Percentiles rank a stretch among this genome's conserved stretches.
phyloP scores from a whole-genome alignment of 2,888 invertebrate genomes.

The Prosapia bicincta region DNA sequence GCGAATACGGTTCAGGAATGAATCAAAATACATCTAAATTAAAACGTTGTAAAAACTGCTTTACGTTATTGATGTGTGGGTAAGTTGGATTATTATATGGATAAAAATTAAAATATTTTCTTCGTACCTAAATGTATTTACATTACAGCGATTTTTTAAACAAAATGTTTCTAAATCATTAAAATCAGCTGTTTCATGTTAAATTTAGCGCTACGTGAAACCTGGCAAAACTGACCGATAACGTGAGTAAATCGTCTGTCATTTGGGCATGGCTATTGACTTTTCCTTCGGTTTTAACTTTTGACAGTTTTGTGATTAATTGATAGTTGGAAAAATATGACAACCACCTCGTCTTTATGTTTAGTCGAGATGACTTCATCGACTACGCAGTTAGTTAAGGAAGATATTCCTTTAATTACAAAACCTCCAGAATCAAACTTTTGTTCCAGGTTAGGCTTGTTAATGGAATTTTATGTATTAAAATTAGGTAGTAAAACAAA shows the following conservation, averaged over 20 bases:
- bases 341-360: slow-evolving; percentile 40
- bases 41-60: slow-evolving; percentile 30
- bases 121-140: too few relatives aligned
- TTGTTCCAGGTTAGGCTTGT: slow-evolving; percentile 51
- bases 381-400: slow-evolving; percentile 52
- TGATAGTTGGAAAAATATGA: slow-evolving; percentile 23
- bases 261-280: neutral
- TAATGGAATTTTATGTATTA: neutral
- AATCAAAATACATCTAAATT: slow-evolving; percentile 15
- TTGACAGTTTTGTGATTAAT: slow-evolving; percentile 2
- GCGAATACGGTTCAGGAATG: slow-evolving; percentile 20
- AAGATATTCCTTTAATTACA: slow-evolving; percentile 67
- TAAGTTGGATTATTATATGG: slow-evolving; percentile 31
- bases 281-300: slow-evolving; percentile 5
- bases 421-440: slow-evolving; percentile 54
- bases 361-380: slow-evolving; percentile 42
- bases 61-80: slow-evolving; percentile 37
- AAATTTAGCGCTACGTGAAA: neutral
- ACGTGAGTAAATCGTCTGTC: neutral
- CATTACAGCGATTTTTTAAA: too few relatives aligned
- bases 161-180: neutral
- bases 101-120: neutral
- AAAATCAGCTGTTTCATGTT: slow-evolving; percentile 7
- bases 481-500: neutral
- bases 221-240: neutral